Evolutionary conservation across 2,888 invertebrate species (phyloP).

Genomic region (Aphrophora alni): DNA sequence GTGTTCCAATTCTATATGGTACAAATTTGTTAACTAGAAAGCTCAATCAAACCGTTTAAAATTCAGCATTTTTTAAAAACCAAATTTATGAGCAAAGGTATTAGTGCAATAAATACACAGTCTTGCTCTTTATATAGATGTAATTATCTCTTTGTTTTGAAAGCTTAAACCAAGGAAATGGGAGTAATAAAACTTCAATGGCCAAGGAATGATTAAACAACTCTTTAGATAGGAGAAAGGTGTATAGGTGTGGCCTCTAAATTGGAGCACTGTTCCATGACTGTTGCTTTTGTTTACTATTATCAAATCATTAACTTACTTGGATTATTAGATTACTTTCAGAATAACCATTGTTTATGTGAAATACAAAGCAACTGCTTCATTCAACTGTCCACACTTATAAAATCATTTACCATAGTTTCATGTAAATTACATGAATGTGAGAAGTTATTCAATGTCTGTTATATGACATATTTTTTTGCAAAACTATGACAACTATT

Average conservation of each 20-base stretch:
- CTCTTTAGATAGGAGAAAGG: not conserved
- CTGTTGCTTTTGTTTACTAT: not conserved
- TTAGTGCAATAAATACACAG: too few species aligned
- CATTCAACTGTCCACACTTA: not conserved
- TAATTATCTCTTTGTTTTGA: too few species aligned
- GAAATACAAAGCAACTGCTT: not conserved
- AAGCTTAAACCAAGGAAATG: not conserved
- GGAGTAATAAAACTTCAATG: not conserved
- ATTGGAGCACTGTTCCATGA: conserved; percentile 6
- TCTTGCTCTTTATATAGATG: too few species aligned
- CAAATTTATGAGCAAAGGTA: too few species aligned
- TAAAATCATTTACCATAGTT: not conserved
- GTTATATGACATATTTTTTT: not conserved
- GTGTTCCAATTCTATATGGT: too few species aligned
- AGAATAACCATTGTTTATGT: not conserved
- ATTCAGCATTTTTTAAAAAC: too few species aligned
- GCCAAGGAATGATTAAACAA: not conserved
- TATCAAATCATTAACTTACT: not conserved
- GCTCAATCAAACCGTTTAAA: too few species aligned
- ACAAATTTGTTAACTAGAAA: too few species aligned
- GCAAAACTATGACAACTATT: too few species aligned
- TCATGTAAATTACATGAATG: not conserved
- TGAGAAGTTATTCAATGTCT: not conserved
- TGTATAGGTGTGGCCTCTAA: conserved; percentile 2
- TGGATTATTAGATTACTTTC: not conserved